Percentiles rank a stretch among this genome's conserved stretches.
phyloP scores from a whole-genome alignment of 2,888 invertebrate genomes.

The Leistus spinibarbis region DNA sequence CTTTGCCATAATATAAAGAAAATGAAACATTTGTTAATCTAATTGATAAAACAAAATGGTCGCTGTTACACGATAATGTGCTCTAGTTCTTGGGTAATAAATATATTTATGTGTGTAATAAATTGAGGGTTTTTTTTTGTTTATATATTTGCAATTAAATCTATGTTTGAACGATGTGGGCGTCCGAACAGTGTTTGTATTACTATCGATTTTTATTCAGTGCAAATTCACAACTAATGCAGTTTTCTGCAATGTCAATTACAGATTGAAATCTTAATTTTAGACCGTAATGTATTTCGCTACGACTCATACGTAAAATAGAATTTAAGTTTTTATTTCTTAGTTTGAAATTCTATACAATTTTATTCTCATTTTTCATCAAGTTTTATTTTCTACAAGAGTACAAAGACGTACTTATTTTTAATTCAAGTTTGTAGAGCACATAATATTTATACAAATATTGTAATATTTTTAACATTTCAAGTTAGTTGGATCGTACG shows the following conservation, averaged over 20 bases:
- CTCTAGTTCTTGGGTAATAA: neutral
- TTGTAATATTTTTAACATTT: no score
- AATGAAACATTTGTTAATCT: neutral
- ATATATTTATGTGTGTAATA: neutral
- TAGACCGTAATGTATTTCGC: neutral
- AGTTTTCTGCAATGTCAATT: neutral
- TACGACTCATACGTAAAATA: neutral
- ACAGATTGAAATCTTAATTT: neutral
- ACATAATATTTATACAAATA: no score
- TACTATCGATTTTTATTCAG: neutral
- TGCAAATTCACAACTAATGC: neutral
- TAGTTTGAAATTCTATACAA: neutral
- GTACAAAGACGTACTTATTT: no score
- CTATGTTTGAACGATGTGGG: neutral
- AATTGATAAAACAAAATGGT: neutral
- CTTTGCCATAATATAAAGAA: no score
- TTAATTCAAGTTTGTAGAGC: no score
- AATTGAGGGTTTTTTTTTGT: no score
- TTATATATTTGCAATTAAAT: neutral
- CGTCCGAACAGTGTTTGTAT: neutral
- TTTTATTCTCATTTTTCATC: neutral
- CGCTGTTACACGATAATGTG: neutral
- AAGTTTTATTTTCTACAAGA: neutral
- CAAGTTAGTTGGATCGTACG: no score
- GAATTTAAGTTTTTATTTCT: neutral